Conservation (phyloP, 2,797 vertebrate species). For the Chiloscyllium punctatum region DNA sequence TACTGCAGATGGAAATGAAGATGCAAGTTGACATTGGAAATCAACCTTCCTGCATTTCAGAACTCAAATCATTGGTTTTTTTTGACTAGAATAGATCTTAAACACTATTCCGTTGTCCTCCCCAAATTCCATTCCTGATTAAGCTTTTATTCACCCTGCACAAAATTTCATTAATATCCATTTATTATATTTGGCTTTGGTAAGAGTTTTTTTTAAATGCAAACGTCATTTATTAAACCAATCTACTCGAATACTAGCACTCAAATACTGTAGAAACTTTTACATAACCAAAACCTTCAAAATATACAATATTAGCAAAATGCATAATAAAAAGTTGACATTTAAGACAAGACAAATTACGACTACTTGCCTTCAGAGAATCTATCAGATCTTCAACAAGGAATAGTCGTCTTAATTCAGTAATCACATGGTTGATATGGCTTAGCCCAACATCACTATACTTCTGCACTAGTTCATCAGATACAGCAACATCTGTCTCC, state of each 20-base stretch:
- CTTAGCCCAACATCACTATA: constrained; percentile 77
- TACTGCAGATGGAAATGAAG: not conserved
- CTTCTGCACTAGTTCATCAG: constrained; percentile 79
- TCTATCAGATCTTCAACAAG: constrained; percentile 94
- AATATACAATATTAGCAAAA: not conserved
- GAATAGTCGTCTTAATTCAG: constrained; percentile 81
- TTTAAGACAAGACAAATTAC: not conserved
- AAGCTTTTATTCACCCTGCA: not conserved
- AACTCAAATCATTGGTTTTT: not conserved
- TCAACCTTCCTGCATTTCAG: not conserved
- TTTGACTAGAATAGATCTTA: not conserved
- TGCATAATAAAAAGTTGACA: too few species aligned
- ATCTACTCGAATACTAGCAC: not conserved
- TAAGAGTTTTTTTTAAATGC: not conserved
- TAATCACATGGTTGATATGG: constrained; percentile 69
- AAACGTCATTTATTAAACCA: not conserved
- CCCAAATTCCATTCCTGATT: not conserved
- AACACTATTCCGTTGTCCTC: not conserved
- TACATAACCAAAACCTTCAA: not conserved
- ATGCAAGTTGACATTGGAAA: not conserved
- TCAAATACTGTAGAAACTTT: not conserved
- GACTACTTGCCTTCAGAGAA: constrained; percentile 77
- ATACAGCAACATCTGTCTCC: constrained; percentile 77
- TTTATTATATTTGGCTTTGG: not conserved
- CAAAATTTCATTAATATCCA: not conserved